Evolutionary conservation across 2,888 invertebrate genomes (phyloP).

Genomic region (Kryphioiulus occultus): DNA sequence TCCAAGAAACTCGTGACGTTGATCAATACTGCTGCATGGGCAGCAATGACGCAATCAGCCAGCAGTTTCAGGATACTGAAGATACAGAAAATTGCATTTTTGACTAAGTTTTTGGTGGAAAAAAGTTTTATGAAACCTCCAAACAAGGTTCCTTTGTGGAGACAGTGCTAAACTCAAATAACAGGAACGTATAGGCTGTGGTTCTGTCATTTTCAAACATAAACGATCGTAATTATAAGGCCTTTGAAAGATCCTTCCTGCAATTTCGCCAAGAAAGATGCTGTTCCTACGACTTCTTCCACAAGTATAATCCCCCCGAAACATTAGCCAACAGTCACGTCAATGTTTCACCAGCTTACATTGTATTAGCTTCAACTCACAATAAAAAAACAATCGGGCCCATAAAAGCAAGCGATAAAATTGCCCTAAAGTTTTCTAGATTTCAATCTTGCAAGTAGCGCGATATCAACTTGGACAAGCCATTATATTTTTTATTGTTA

Average conservation of each 20-base stretch:
- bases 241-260: neutral
- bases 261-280: neutral
- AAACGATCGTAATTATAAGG: too few relatives aligned
- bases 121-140: too few relatives aligned
- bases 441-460: neutral
- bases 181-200: too few relatives aligned
- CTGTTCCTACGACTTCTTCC: neutral
- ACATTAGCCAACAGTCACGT: slow-evolving; percentile 14
- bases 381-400: neutral
- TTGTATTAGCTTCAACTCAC: neutral
- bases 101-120: too few relatives aligned
- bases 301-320: neutral
- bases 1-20: neutral
- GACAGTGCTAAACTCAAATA: too few relatives aligned
- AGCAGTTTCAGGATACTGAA: too few relatives aligned
- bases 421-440: neutral
- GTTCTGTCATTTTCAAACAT: too few relatives aligned
- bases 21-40: neutral
- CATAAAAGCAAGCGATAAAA: neutral
- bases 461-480: slow-evolving; percentile 13
- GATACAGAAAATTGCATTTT: too few relatives aligned
- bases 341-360: neutral
- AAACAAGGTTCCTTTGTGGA: too few relatives aligned
- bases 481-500: neutral
- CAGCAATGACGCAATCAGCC: neutral